Evolutionary conservation across 2,113 vertebrate species (phyloP), one percentile per base, ranked within the genome.

Genomic region (Stegastes partitus): DNA sequence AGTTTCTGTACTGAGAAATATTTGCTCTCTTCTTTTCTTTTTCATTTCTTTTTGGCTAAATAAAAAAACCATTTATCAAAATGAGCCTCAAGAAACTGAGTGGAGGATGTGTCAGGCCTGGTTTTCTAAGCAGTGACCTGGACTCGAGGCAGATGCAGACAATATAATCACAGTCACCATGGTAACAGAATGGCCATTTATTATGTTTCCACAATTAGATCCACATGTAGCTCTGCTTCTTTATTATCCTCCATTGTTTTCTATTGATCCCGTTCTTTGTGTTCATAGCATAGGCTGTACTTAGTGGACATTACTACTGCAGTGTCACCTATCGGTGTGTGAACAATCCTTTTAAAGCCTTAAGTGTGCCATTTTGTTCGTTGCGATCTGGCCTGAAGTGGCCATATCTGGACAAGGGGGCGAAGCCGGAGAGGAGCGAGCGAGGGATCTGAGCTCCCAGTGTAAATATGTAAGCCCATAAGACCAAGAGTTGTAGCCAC

Each of bases 91-190:
- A 19, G 10, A 42, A 12, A 23, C 49, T 59, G 15, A 25, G 10
- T 4, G 22, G 23, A 45, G 56, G 49, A 68, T 66, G 28, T 19
- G 37, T 54, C n/a, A 19, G 5, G 28, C 47, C 37, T 21, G 53
- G 11, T 55, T 76, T 85, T 75, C 34, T 2, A 61, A 65, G 62
- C 61, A 39, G 25, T 74, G 77, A 83, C 55, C 83, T 10, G 10
- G 22, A 72, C 65, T 66, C 1, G 1, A 58, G 53, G 58, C 56
- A 59, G 65, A 49, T 49, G 44, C 14, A 61, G 56, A 77, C 53
- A 73, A 58, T 69, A 79, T 74, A 66, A 58, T 69, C n/a, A 66
- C 67, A 4, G 75, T 91, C 80, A 51, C 80, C 78, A 87, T 81
- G 57, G 81, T 53, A 86, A 89, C 86, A 4, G 34, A 81, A 49